These are phyloP conservation scores for Calameuta pallipes DNA, from an alignment of 2,888 invertebrate species.

Conservation along the genomic window DNA sequence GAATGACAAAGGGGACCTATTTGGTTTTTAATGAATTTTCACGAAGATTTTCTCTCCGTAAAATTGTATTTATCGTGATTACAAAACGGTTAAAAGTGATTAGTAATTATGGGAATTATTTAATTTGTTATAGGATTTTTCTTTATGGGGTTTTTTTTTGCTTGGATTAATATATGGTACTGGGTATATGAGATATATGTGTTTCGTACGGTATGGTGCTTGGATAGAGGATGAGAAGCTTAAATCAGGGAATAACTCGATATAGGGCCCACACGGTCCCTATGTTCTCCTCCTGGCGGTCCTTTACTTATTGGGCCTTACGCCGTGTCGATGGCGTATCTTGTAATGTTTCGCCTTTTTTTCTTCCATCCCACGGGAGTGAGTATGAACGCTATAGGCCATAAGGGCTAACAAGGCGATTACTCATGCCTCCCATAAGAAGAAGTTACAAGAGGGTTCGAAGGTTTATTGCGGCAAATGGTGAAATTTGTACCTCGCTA, in stretches of 20 bases:
- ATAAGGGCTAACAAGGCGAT: conserved; percentile 66
- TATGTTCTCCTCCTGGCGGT: conserved; percentile 2
- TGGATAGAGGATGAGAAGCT: background rate
- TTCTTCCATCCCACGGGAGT: conserved; percentile 34
- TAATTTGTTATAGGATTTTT: too few species aligned
- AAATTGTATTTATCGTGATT: too few species aligned
- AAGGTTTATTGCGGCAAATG: conserved; percentile 66
- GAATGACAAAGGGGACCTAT: too few species aligned
- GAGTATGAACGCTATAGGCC: conserved; percentile 58
- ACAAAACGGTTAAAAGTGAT: too few species aligned
- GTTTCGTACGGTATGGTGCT: background rate
- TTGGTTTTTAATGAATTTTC: too few species aligned
- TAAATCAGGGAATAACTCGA: background rate
- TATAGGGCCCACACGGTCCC: background rate
- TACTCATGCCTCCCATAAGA: conserved; percentile 65
- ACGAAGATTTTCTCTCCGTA: too few species aligned
- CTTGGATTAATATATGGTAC: too few species aligned
- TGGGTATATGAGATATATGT: too few species aligned
- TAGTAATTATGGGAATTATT: too few species aligned
- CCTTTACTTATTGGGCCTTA: conserved; percentile 19
- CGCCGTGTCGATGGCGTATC: conserved; percentile 57
- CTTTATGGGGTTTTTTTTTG: too few species aligned
- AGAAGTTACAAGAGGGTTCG: conserved; percentile 62
- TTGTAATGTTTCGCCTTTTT: conserved; percentile 51
- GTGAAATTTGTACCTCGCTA: conserved; percentile 65